These are phyloP conservation scores for Urocyon cinereoargenteus DNA, from an alignment of 2,797 vertebrate genomes.

Conservation along the genomic window DNA sequence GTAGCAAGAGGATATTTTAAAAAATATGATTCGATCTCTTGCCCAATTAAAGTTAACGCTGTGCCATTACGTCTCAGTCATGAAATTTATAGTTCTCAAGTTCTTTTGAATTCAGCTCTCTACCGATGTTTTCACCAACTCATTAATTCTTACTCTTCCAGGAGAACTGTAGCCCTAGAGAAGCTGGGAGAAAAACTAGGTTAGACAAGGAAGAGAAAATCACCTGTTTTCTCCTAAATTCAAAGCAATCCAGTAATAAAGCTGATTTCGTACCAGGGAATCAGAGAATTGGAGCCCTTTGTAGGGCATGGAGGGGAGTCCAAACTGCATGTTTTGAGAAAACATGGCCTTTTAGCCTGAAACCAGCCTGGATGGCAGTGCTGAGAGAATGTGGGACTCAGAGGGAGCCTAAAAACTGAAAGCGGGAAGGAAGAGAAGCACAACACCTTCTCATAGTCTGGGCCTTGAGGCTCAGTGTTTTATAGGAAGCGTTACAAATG, in stretches of 20 bases:
- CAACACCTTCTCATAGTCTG: not conserved
- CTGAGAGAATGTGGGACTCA: not conserved
- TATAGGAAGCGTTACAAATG: not conserved
- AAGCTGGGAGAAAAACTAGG: not conserved
- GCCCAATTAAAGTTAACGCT: not conserved
- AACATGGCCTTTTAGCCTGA: not conserved
- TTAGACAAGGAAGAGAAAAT: not conserved
- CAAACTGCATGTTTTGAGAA: not conserved
- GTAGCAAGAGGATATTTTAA: not conserved
- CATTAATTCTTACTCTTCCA: constrained; percentile 24
- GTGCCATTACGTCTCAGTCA: not conserved
- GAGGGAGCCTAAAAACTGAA: not conserved
- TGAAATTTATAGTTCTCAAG: not conserved
- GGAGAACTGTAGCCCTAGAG: not conserved
- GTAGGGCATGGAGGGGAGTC: not conserved
- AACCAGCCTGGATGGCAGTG: not conserved
- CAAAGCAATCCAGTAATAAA: not conserved
- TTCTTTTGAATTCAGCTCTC: not conserved
- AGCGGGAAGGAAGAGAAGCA: not conserved
- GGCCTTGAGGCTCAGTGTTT: not conserved
- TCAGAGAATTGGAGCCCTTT: not conserved
- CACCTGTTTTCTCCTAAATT: not conserved
- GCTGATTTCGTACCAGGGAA: not conserved
- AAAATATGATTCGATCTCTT: constrained; percentile 38
- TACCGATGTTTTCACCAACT: constrained; percentile 17